These are phyloP conservation scores for Cyprinodon variegatus DNA, from an alignment of 2,113 vertebrate species.

Conservation along the genomic window DNA sequence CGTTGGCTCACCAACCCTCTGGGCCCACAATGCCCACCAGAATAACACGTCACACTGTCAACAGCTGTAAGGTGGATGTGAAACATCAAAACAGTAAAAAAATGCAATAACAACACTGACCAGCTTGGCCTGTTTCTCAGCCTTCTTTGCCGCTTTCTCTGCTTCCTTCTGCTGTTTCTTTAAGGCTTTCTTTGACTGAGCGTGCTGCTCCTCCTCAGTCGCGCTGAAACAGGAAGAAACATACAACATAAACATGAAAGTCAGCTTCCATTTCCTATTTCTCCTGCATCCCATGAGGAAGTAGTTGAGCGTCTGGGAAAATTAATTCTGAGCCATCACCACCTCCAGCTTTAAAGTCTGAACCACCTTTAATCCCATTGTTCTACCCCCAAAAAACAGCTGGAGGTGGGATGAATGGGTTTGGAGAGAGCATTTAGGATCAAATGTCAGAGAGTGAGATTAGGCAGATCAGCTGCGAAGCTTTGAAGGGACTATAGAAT, in stretches of 20 bases:
- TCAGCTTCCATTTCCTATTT: conserved; percentile 85
- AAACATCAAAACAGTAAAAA: conserved; percentile 33
- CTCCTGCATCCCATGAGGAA: conserved; percentile 81
- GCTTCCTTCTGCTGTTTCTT: conserved; percentile 89
- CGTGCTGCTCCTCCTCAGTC: conserved; percentile 81
- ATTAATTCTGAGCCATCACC: conserved; percentile 72
- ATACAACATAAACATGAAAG: conserved; percentile 84
- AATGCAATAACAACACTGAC: conserved; percentile 66
- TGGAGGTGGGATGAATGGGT: conserved; percentile 20
- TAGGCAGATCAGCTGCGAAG: conserved; percentile 14
- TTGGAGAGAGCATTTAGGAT: conserved; percentile 12
- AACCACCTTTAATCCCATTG: conserved; percentile 69
- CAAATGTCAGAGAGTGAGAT: conserved; percentile 35
- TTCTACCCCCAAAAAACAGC: conserved; percentile 50
- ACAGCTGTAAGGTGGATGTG: conserved; percentile 67
- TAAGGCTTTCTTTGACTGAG: conserved; percentile 82
- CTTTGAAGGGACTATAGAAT: conserved; percentile 11
- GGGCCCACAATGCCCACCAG: conserved; percentile 56
- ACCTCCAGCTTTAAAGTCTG: conserved; percentile 58
- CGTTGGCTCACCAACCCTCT: conserved; percentile 25
- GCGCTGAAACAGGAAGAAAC: conserved; percentile 82
- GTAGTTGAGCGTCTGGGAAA: conserved; percentile 89
- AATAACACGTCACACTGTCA: conserved; percentile 32
- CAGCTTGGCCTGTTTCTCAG: conserved; percentile 81
- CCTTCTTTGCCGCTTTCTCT: conserved; percentile 83